Base-by-base conservation (phyloP, 2,888 invertebrate genomes). In the Drosophila picticornis region DNA sequence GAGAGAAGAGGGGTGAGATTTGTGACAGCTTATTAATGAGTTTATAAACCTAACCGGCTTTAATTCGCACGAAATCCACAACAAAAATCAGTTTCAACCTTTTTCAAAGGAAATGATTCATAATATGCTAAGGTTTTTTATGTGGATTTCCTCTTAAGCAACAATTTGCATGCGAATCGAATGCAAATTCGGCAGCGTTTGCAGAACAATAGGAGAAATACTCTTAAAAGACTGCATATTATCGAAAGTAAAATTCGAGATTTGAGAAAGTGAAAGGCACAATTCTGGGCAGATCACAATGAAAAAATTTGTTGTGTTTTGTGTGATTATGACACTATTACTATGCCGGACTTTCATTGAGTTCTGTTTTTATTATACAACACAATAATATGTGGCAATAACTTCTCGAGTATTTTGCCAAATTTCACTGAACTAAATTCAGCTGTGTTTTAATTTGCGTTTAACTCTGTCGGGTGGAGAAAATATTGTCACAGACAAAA, bases 31-130 rank as follows among this genome's bases (percentile, higher is more conserved):
- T 66, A 71, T 83, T 59, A 75, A 84, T 72, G 75, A 70, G 73
- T 76, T 84, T 69, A 83, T 69, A 88, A 62, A 22, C 60, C 53
- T 36, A 75, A 78, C 69, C 76, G 59, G 62, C 62, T 56, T 46
- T 48, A 80, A 73, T 85, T 88, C 84, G 65, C 87, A 88, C 66
- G 84, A 90, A 88, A 64, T 19, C 55, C 29, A 50, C 55, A 29
- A 51, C 72, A 80, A n/a, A 72, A 74, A 74, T 81, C 66, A 58
- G 77, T 71, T 70, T 77, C 38, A 66, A 68, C 46, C 46, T 55
- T 66, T 81, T 87, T 87, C 80, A 75, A 89, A 77, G 66, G 77
- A 87, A 89, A 79, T 90, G 86, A 86, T 84, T 86, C 85, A 90
- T 73, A 73, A 90, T 73, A 73, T 72, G 73, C 59, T 66, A 72